Evolutionary conservation across 53 echinoderm and acorn worm genomes (phyloP), one percentile per base, ranked within the genome.

Genomic region (Zoroaster sp.): DNA sequence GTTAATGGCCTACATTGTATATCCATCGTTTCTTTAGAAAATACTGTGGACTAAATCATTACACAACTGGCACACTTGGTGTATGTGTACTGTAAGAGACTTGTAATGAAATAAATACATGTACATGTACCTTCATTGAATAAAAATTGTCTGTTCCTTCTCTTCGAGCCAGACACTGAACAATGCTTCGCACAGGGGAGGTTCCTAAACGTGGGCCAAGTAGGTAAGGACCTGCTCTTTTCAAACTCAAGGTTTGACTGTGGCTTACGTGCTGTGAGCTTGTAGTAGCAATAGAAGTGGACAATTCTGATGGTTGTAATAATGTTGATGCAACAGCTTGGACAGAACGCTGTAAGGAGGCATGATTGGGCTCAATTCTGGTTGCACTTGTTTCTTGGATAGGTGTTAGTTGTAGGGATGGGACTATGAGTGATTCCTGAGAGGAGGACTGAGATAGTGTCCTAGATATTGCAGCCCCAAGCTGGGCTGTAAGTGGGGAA

Each of bases 141-240:
- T 94, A 98, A 79, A 98, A 98, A 73, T 94, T 91, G 77, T 95
- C 95, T 1, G 95, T 91, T 73, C 95, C 95, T 70, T 98, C 94
- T 75, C 83, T 95, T 10, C 98, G 85, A 20, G 97, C 94, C 78
- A 98, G 87, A 83, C 98, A 95, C 73, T 98, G 98, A 68, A 98
- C 95, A 12, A 95, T 98, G 63, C 98, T 98, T 45, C 95, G 74
- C 28, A 98, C 98, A 28, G 97, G 98, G 2, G 98, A 98, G 11
- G 95, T 94, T 37, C 98, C 98, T 7, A 98, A 89, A 11, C 91
- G 89, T 72, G 98, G 95, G 39, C 95, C 95, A 5, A 97, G 88
- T 2, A 95, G 88, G 87, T 94, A 95, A 1, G 98, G 98, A 33
- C 98, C 98, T 3, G 98, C 98, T 66, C 94, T 81, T 72, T 94